Evolutionary conservation across 2,797 vertebrate species (phyloP).

Genomic region (Simalia tracyae): DNA sequence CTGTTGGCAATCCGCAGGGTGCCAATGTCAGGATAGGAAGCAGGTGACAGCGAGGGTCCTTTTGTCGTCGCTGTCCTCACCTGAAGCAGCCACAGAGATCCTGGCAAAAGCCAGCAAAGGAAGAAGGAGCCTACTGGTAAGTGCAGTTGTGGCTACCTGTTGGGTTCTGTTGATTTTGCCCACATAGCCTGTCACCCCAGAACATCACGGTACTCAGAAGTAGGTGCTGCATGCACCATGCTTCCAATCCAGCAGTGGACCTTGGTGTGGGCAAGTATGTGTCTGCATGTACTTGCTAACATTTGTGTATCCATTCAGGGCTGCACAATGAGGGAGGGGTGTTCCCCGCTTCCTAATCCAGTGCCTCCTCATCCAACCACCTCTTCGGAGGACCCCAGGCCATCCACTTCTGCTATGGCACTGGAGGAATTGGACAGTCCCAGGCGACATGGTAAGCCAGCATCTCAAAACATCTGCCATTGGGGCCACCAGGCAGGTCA

Average conservation of each 20-base stretch:
- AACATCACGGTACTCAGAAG: background rate
- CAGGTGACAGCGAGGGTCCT: background rate
- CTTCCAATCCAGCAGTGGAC: background rate
- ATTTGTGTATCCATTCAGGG: background rate
- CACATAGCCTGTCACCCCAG: background rate
- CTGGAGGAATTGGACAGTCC: background rate
- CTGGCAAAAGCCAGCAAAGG: background rate
- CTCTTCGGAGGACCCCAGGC: background rate
- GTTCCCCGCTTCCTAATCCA: background rate
- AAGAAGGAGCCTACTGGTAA: background rate
- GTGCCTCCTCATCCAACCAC: background rate
- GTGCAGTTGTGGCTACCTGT: background rate
- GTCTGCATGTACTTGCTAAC: background rate
- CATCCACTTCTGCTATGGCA: background rate
- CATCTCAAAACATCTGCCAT: background rate
- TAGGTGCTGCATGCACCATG: background rate
- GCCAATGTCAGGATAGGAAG: background rate
- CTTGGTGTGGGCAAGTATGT: background rate
- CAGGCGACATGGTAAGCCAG: background rate
- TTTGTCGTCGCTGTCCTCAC: background rate
- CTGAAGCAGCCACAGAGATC: background rate
- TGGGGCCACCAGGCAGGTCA: background rate
- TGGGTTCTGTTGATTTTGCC: background rate
- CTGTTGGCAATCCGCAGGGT: background rate
- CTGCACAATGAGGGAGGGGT: background rate